A percentile compares a stretch with the other conserved stretches of the same genome.
These are phyloP conservation scores for Panagrolaimus sp. DNA, from an alignment of 1,140 invertebrate genomes.

Conservation along the genomic window DNA sequence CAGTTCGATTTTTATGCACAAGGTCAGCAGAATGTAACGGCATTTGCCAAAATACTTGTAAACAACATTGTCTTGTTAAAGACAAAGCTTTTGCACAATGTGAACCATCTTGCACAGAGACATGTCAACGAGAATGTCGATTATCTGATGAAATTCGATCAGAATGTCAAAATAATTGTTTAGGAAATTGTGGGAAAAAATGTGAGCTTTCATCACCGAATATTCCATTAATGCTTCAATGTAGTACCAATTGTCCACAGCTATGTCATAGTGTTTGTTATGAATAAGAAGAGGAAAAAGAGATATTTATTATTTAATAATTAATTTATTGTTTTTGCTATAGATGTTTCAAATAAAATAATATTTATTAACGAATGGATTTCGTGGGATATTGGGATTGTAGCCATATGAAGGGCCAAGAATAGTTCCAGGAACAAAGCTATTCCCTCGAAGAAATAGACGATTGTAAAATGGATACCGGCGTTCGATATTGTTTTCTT, in stretches of 20 bases:
- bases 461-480: conserved; percentile 8
- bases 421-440: conserved; percentile 4
- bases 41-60: conserved; percentile 1
- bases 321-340: neutral
- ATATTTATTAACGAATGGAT: neutral
- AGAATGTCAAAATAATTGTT: conserved; percentile 1
- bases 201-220: neutral
- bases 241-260: conserved; percentile 9
- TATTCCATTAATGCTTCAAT: neutral
- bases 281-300: neutral
- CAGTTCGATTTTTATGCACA: neutral
- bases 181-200: conserved; percentile 1
- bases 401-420: conserved; percentile 6
- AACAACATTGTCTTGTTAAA: neutral
- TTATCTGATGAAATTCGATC: neutral
- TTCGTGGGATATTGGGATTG: neutral
- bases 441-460: neutral
- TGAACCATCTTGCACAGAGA: neutral
- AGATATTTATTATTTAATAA: neutral
- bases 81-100: conserved; percentile 4
- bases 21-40: neutral
- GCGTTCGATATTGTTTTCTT: neutral
- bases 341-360: neutral
- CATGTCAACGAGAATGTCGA: neutral
- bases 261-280: neutral